These are phyloP conservation scores for Percopsis omiscomaycus DNA, from an alignment of 2,797 vertebrate species.

Conservation along the genomic window DNA sequence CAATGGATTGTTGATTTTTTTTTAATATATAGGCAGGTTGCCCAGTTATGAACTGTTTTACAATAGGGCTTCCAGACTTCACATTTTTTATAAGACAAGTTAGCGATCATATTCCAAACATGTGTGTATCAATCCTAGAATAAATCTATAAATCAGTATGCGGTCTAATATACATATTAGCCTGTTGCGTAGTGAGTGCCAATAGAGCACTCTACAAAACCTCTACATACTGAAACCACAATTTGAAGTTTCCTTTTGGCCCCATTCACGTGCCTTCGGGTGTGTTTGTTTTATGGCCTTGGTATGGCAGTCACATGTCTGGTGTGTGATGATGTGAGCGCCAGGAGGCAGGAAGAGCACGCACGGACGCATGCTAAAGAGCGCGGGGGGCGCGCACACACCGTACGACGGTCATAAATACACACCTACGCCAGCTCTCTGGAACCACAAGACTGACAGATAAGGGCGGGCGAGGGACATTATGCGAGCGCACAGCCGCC, in stretches of 20 bases:
- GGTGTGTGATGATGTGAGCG: conserved; percentile 41
- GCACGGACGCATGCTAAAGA: background rate
- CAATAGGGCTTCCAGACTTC: too few species aligned
- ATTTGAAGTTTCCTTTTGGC: background rate
- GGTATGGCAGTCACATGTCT: conserved; percentile 44
- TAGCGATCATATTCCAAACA: too few species aligned
- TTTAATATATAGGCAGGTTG: too few species aligned
- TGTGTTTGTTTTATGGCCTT: conserved; percentile 44
- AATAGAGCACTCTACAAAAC: background rate
- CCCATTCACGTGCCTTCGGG: background rate
- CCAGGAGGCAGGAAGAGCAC: background rate
- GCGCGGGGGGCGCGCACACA: background rate
- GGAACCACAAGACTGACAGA: conserved; percentile 35
- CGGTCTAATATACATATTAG: too few species aligned
- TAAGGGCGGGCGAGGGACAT: conserved; percentile 51
- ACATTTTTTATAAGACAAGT: too few species aligned
- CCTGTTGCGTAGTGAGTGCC: background rate
- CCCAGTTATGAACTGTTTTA: too few species aligned
- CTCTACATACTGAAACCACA: background rate
- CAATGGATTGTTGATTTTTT: too few species aligned
- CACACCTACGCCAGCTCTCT: background rate
- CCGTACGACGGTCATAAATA: background rate
- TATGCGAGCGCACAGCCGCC: conserved; percentile 47
- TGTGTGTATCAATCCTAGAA: too few species aligned
- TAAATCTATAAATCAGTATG: too few species aligned